Evolutionary conservation across 2,113 vertebrate genomes (phyloP).

Genomic region (Sorex fumeus): DNA sequence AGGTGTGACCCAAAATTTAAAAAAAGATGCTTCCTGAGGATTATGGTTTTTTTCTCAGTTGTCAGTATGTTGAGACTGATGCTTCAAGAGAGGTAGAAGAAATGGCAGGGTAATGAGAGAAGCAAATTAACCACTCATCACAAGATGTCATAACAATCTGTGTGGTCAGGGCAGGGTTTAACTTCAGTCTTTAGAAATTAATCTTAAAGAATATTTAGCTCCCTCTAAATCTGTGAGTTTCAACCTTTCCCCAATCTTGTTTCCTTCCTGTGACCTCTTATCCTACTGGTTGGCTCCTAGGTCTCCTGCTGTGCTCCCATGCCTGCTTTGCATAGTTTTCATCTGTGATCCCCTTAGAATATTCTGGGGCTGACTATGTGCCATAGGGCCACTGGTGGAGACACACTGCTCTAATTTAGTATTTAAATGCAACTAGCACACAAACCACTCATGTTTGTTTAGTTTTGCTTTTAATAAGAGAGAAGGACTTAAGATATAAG

Average conservation of each 20-base stretch:
- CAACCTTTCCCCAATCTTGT: too few species aligned
- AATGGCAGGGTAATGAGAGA: not conserved
- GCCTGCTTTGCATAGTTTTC: too few species aligned
- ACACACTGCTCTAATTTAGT: not conserved
- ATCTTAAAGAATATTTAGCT: not conserved
- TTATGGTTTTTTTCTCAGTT: not conserved
- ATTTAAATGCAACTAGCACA: slow-evolving; percentile 10
- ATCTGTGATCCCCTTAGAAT: too few species aligned
- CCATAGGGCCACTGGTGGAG: too few species aligned
- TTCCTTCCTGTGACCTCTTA: too few species aligned
- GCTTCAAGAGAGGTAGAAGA: not conserved
- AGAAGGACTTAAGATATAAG: not conserved
- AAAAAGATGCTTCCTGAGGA: too few species aligned
- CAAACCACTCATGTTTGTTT: slow-evolving; percentile 49
- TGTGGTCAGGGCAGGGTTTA: not conserved
- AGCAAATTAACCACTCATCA: not conserved
- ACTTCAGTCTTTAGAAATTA: slow-evolving; percentile 23
- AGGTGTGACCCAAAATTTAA: too few species aligned
- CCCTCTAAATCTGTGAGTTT: not conserved
- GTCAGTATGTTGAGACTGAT: not conserved
- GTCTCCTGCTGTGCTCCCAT: too few species aligned
- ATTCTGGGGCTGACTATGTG: too few species aligned
- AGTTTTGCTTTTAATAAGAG: slow-evolving; percentile 71
- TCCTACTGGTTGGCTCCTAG: too few species aligned
- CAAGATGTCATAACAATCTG: not conserved